These are phyloP conservation scores for Tetrapedia diversipes DNA, from an alignment of 2,888 invertebrate genomes.

Conservation along the genomic window DNA sequence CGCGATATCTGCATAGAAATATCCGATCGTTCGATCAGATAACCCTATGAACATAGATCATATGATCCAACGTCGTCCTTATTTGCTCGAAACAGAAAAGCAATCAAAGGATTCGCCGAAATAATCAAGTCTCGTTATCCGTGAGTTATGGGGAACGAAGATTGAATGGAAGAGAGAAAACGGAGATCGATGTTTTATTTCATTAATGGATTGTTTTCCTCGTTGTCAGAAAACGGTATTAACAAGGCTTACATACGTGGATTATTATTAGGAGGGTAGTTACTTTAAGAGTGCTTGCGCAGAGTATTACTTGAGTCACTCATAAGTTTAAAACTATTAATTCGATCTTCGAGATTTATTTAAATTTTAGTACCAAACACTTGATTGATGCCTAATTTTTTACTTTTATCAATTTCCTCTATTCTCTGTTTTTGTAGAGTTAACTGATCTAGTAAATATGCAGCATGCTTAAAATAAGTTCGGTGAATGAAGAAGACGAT, in stretches of 20 bases:
- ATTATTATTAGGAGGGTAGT: background rate
- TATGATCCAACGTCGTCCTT: too few relatives aligned
- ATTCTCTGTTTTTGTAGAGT: too few relatives aligned
- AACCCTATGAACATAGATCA: background rate
- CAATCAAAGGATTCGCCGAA: constrained; percentile 37
- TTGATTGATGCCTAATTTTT: too few relatives aligned
- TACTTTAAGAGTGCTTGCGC: too few relatives aligned
- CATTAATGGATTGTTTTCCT: constrained; percentile 8
- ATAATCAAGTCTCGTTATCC: constrained; percentile 1
- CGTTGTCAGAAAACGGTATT: background rate
- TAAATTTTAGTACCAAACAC: too few relatives aligned
- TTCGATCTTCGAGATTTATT: too few relatives aligned
- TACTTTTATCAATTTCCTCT: too few relatives aligned
- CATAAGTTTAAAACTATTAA: too few relatives aligned
- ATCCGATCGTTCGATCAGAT: background rate
- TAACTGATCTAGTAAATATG: too few relatives aligned
- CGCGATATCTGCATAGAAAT: constrained; percentile 13
- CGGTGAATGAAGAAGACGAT: too few relatives aligned
- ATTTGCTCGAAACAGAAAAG: background rate
- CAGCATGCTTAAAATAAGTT: too few relatives aligned
- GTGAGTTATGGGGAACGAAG: constrained; percentile 9
- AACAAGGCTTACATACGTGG: background rate
- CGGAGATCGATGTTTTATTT: constrained; percentile 14
- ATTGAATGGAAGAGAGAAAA: background rate
- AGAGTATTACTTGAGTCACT: too few relatives aligned